Evolutionary conservation across 2,888 invertebrate genomes (phyloP).

Genomic region (Caenorhabditis afra): DNA sequence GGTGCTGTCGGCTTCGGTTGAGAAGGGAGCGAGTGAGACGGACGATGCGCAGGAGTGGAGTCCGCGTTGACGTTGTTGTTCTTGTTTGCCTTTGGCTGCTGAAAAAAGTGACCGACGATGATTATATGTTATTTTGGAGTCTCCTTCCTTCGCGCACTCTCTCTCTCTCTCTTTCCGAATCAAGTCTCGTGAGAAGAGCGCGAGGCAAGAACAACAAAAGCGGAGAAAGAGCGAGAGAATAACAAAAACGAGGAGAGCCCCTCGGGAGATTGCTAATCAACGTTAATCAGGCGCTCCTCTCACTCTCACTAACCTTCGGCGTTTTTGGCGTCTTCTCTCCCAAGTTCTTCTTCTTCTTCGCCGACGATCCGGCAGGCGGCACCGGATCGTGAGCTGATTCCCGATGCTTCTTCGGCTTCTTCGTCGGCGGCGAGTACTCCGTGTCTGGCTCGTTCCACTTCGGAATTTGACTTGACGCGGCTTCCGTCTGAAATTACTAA

Average conservation of each 20-base stretch:
- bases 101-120: constrained; percentile 1
- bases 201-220: no score
- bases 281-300: background rate
- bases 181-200: no score
- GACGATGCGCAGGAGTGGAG: background rate
- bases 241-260: no score
- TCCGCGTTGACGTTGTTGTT: no score
- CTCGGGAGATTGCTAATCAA: background rate
- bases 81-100: constrained; percentile 3
- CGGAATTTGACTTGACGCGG: constrained; percentile 26
- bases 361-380: constrained; percentile 1
- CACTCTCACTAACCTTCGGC: constrained; percentile 12
- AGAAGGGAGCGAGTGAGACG: constrained; percentile 1
- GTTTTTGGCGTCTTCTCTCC: constrained; percentile 16
- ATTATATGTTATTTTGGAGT: background rate
- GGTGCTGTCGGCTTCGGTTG: constrained; percentile 38
- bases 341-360: constrained; percentile 40
- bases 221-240: no score
- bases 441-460: constrained; percentile 65
- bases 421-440: constrained; percentile 61
- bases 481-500: constrained; percentile 39
- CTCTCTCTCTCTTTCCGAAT: no score
- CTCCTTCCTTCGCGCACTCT: no score
- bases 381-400: constrained; percentile 7
- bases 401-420: constrained; percentile 56